Conservation (phyloP, 1,140 invertebrate genomes). For the Melipona quadrifasciata region DNA sequence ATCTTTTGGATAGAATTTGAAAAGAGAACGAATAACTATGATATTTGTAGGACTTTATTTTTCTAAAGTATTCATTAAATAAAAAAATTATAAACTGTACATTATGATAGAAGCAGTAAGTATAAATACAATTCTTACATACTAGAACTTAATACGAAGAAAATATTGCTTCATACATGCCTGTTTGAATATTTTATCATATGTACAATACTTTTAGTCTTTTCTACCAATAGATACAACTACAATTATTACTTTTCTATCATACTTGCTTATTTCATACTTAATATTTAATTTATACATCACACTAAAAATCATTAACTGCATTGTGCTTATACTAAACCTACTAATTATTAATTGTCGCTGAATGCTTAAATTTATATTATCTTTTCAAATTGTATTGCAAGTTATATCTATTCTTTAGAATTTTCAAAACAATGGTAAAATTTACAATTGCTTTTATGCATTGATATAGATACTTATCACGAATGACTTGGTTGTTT, state of each 20-base stretch:
- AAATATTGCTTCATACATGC: constrained; percentile 14
- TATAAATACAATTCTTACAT: not conserved
- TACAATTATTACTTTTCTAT: not conserved
- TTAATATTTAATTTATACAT: not conserved
- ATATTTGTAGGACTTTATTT: not conserved
- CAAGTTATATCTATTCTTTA: not conserved
- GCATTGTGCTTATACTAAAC: not conserved
- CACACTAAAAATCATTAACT: not conserved
- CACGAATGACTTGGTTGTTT: not conserved
- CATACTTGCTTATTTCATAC: not conserved
- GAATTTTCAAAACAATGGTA: not conserved
- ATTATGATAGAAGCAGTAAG: not conserved
- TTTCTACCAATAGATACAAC: not conserved
- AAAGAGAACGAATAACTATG: not conserved
- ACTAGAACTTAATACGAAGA: not conserved
- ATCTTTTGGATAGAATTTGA: not conserved
- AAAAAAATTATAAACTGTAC: constrained; percentile 57
- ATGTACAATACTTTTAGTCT: constrained; percentile 26
- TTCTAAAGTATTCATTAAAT: constrained; percentile 9
- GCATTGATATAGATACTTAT: not conserved
- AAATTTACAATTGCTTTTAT: not conserved
- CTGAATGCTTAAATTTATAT: not conserved
- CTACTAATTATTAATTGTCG: not conserved
- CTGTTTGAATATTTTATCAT: not conserved
- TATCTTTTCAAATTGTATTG: no score